A percentile compares a stretch with the other conserved stretches of the same genome.
Evolutionary conservation across 2,113 vertebrate genomes (phyloP).

Genomic region (Hippocampus comes): DNA sequence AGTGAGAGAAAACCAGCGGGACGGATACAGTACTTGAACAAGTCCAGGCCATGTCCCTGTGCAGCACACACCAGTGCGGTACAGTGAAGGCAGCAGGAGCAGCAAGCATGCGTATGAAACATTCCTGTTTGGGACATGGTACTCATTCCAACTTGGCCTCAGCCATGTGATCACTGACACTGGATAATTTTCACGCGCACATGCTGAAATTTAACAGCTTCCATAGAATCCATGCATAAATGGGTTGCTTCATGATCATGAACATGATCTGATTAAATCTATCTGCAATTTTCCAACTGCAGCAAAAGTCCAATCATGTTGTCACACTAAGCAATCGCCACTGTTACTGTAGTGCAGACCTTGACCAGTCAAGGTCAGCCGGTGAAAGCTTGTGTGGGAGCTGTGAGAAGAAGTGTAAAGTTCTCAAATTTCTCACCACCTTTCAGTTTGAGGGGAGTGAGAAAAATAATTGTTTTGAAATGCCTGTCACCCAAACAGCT

Average conservation of each 20-base stretch:
- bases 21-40: background rate
- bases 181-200: background rate
- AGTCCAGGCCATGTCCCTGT: background rate
- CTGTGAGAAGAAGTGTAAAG: conserved; percentile 5
- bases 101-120: conserved; percentile 36
- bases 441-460: conserved; percentile 2
- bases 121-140: conserved; percentile 27
- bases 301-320: background rate
- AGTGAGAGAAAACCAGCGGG: background rate
- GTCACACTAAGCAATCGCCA: background rate
- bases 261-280: background rate
- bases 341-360: background rate
- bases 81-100: background rate
- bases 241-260: background rate
- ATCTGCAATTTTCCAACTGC: background rate
- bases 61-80: background rate
- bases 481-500: conserved; percentile 25
- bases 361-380: conserved; percentile 6
- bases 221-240: background rate
- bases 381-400: background rate
- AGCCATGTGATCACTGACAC: conserved; percentile 29
- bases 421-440: conserved; percentile 30
- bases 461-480: conserved; percentile 46
- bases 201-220: background rate
- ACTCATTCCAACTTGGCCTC: background rate